Evolutionary conservation across 1,140 invertebrate genomes (phyloP), one percentile per base, ranked within the genome.

Genomic region (Drosophila athabasca): DNA sequence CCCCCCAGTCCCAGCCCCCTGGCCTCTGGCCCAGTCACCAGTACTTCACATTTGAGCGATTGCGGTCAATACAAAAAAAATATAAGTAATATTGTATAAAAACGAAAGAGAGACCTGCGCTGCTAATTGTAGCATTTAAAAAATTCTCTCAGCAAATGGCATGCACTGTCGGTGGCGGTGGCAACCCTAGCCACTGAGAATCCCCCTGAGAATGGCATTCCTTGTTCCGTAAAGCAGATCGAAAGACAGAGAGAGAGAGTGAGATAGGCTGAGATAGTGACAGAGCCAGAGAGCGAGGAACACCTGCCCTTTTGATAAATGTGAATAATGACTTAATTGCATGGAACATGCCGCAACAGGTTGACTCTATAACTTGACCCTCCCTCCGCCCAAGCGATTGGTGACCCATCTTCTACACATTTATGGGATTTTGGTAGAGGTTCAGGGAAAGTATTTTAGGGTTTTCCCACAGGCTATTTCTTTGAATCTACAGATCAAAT

Each of bases 31-130:
- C 31, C 31, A 4, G 31, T 35, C 9, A 9, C 39, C 66, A 66
- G 64, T 68, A 85, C 77, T 90, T 90, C 83, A 90, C 88, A 90
- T 90, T 80, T 84, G 79, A 90, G 80, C 88, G 88, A 90, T 90
- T 79, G 87, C 88, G 88, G 88, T 90, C 88, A 90, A 88, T 90
- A 83, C 70, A 72, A 76, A 62, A 71, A 29, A 67, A 41, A 35
- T 3, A 35, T 11, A 35, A 35, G 31, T 35, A 35, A 35, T 35
- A 46, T 19, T 71, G 51, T 19, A 59, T 58, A 61, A 65, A 61
- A 74, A 51, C 48, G 44, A 48, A 24, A 54, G 29, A 41, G 24
- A 67, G 31, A 43, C 45, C 46, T 54, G 43, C 61, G 31, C 66
- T 49, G 55, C 46, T 71, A 70, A 65, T 76, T 65, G 51, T 48